Base-by-base conservation (phyloP, 2,797 vertebrate genomes). In the Paguma larvata region DNA sequence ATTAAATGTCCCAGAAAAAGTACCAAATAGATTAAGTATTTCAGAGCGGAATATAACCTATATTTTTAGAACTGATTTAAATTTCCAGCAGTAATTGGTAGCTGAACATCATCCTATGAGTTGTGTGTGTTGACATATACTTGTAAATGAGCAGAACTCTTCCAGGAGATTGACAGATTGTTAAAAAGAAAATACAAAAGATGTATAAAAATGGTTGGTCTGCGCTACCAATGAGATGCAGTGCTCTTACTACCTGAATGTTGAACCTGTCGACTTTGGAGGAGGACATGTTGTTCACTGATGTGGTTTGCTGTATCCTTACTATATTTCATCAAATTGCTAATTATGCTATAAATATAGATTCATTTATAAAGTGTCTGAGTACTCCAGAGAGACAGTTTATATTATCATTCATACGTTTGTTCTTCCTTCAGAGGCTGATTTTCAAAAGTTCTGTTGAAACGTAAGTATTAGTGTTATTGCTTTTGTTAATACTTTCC, bases 51-150 rank as follows among this genome's bases (percentile, higher is more conserved):
- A 68, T 16, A 59, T 82, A 86, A 65, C 70, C 63, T 92, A 34
- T 85, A 90, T 86, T 85, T 95, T 94, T 91, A 91, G 83, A 95
- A 83, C 46, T 83, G 84, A 88, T 86, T 98, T 95, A 96, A 87
- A 88, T 97, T 95, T 73, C 34, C 12, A 67, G 21, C 80, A 78
- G 72, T 95, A 93, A 92, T 95, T 65, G 59, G 72, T 95, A 87
- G 53, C 72, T 82, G 90, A 94, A 85, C 82, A 78, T 68, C 80
- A 56, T 97, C 32, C 72, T 59, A 23, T 46, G 53, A 84, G 9
- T 87, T 82, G 44, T 92, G 38, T 95, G 80, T 98, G 70, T 94
- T 92, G 87, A 95, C 53, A 34, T 78, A 23, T 32, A 59, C 92
- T 92, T 97, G 67, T 85, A 94, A 92, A 70, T 46, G 92, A 92